Base-by-base conservation (phyloP, 2,113 vertebrate species). In the Amphiprion ocellaris region DNA sequence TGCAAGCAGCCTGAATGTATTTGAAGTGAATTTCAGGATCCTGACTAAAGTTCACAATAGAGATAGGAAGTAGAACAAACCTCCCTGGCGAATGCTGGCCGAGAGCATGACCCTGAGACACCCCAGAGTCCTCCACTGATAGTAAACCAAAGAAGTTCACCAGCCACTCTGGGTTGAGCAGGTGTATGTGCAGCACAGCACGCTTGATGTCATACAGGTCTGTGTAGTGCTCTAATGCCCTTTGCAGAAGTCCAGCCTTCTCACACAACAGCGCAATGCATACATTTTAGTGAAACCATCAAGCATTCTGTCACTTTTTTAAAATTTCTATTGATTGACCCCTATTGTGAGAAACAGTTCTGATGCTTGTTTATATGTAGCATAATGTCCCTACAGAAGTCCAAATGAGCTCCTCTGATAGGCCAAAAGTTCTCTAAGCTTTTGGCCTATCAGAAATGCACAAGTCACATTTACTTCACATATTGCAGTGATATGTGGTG, bases 11-110 rank as follows among this genome's bases (percentile, higher is more conserved):
- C 87, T 99, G 98, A 88, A 99, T 99, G 85, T 99, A 99, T 85
- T 99, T 99, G 95, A 99, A 99, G 91, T 99, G 97, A 70, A 99
- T 97, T 69, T 99, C 98, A 28, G 97, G 96, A 90, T 99, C 97
- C 94, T 99, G 98, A 87, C 98, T 99, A 92, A 99, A 99, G 96
- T 99, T 99, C 65, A 99, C 97, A 87, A 99, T 99, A 26, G 98
- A 99, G 80, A 97, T 92, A 99, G 93, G 94, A 99, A 99, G 94
- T 99, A 99, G 93, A 99, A 99, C 54, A 99, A 93, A 92, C 26
- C 26, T 26, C 3, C 26, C 93, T 99, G 98, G 73, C 97, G 97
- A 87, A 99, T 99, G 90, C 99, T 99, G 26, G 98, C 97, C 0
- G 98, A 99, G 62, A 99, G 82, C 98, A 99, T 99, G 62, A 97